Evolutionary conservation across 2,113 vertebrate species (phyloP).

Genomic region (Nannobrachium achirus): DNA sequence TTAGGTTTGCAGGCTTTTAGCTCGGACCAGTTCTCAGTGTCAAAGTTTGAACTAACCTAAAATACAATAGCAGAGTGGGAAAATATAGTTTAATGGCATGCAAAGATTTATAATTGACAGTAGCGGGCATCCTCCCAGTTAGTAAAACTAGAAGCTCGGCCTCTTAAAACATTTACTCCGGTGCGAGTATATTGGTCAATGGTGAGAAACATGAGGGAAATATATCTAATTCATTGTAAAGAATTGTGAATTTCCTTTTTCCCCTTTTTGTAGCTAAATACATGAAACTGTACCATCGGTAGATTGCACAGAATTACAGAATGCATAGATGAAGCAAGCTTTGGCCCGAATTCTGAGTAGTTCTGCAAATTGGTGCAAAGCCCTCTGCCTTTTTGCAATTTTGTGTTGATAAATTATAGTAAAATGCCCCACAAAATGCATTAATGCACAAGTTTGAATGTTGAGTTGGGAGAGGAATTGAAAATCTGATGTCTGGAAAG

Average conservation of each 20-base stretch:
- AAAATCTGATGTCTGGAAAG: slow-evolving; percentile 20
- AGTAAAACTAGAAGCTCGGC: too few relatives aligned
- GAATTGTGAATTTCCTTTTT: too few relatives aligned
- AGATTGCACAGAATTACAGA: too few relatives aligned
- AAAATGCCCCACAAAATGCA: not conserved
- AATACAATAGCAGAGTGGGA: not conserved
- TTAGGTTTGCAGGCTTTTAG: slow-evolving; percentile 1
- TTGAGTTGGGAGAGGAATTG: not conserved
- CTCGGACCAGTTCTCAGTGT: slow-evolving; percentile 9
- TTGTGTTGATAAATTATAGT: not conserved
- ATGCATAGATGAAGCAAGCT: not conserved
- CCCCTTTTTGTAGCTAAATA: too few relatives aligned
- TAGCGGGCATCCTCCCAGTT: too few relatives aligned
- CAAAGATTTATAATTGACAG: not conserved
- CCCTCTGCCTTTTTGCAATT: too few relatives aligned
- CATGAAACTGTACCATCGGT: too few relatives aligned
- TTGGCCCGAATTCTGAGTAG: not conserved
- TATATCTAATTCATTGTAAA: too few relatives aligned
- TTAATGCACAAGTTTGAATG: slow-evolving; percentile 33
- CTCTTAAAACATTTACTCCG: too few relatives aligned
- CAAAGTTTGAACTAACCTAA: not conserved
- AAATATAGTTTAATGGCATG: not conserved
- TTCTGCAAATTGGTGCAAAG: not conserved
- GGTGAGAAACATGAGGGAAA: too few relatives aligned
- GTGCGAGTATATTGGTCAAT: too few relatives aligned